A percentile compares a stretch with the other conserved stretches of the same genome.
Conservation (phyloP, 2,797 vertebrate species). For the Cephalopachus bancanus region DNA sequence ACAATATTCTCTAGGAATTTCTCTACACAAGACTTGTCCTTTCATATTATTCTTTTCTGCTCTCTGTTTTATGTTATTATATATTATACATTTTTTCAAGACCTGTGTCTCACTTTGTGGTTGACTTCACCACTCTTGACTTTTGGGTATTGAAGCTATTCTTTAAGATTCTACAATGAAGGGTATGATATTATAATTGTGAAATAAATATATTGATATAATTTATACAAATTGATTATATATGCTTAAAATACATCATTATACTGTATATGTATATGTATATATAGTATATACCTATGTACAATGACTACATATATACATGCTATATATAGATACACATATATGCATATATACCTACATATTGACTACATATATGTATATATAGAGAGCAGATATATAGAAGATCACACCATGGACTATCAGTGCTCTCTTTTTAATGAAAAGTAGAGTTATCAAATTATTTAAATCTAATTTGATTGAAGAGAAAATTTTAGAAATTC, state of each 20-base stretch:
- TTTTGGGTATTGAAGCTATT: background rate
- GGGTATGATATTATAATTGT: background rate
- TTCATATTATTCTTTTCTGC: background rate
- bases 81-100: slow-evolving; percentile 26
- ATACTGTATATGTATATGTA: background rate
- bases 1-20: background rate
- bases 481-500: background rate
- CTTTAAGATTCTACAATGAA: background rate
- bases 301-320: background rate
- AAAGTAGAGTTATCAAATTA: background rate
- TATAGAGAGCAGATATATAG: background rate
- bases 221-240: background rate
- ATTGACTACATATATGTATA: background rate
- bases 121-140: background rate
- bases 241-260: background rate
- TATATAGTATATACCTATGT: background rate
- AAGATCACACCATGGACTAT: background rate
- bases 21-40: background rate
- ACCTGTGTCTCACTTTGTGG: background rate
- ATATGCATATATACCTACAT: background rate
- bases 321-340: background rate
- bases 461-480: background rate
- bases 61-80: slow-evolving; percentile 9
- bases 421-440: background rate
- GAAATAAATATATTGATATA: background rate